phyloP scores from a whole-genome alignment of 2,888 invertebrate species.

The Blastobasis adustella region DNA sequence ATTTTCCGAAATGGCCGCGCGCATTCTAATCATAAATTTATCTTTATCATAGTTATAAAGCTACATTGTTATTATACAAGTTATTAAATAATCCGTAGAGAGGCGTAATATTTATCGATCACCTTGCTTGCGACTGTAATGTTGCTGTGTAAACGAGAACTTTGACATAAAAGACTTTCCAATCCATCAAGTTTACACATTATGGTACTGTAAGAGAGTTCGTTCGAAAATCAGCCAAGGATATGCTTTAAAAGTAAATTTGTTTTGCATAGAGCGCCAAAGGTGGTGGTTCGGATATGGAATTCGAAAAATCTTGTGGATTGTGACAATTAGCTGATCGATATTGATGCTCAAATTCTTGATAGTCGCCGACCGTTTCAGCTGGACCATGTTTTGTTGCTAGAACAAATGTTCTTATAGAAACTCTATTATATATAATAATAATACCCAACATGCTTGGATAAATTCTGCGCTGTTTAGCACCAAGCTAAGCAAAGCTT shows the following conservation, averaged over 20 bases:
- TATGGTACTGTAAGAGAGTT: constrained; percentile 9
- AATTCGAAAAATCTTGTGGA: constrained; percentile 44
- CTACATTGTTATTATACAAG: too few species aligned
- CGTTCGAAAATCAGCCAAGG: constrained; percentile 41
- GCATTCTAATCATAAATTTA: background rate
- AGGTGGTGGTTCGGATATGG: constrained; percentile 33
- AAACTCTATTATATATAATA: too few species aligned
- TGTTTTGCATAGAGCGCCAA: constrained; percentile 52
- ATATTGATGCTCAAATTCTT: constrained; percentile 53
- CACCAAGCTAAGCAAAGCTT: too few species aligned
- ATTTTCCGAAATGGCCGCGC: constrained; percentile 11
- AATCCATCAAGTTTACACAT: too few species aligned
- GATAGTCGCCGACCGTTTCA: constrained; percentile 39
- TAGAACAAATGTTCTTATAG: too few species aligned
- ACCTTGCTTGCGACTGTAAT: background rate
- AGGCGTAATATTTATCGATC: too few species aligned
- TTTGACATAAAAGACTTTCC: background rate
- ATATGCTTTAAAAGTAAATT: constrained; percentile 43
- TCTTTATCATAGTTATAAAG: too few species aligned
- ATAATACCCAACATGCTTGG: too few species aligned
- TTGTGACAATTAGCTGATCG: constrained; percentile 40
- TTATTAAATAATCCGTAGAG: too few species aligned
- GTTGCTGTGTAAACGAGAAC: background rate
- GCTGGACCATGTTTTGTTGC: constrained; percentile 16
- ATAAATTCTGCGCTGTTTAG: too few species aligned